phyloP scores from a whole-genome alignment of 1,140 invertebrate species.

The Asobara japonica region DNA sequence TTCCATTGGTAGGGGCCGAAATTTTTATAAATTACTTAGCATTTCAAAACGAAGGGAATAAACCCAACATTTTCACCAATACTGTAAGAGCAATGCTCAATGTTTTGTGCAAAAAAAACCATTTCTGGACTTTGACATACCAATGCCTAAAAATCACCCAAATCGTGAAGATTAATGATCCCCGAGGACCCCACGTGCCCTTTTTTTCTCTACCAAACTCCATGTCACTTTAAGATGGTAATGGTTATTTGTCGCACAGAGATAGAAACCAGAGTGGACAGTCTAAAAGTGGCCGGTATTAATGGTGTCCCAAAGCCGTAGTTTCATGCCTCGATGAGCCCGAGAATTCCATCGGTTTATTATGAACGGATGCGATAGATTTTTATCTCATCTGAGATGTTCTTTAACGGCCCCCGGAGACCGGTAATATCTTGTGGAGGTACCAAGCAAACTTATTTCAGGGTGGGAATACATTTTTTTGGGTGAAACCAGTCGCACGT shows the following conservation, averaged over 20 bases:
- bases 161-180: no score
- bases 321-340: constrained; percentile 41
- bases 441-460: neutral
- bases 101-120: no score
- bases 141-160: no score
- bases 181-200: no score
- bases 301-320: constrained; percentile 34
- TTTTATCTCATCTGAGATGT: constrained; percentile 50
- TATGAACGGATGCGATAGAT: constrained; percentile 51
- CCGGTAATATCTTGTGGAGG: constrained; percentile 15
- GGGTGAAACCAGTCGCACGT: neutral
- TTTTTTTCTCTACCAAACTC: no score
- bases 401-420: constrained; percentile 44
- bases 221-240: neutral
- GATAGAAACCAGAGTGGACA: constrained; percentile 15
- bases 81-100: no score
- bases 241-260: constrained; percentile 21
- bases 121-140: no score
- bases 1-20: no score
- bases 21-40: no score
- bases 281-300: constrained; percentile 23
- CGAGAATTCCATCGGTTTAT: constrained; percentile 49
- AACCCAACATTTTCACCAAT: no score
- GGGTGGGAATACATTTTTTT: neutral
- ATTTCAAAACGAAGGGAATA: no score